Conservation (phyloP, 2,113 vertebrate species). For the Bos javanicus region DNA sequence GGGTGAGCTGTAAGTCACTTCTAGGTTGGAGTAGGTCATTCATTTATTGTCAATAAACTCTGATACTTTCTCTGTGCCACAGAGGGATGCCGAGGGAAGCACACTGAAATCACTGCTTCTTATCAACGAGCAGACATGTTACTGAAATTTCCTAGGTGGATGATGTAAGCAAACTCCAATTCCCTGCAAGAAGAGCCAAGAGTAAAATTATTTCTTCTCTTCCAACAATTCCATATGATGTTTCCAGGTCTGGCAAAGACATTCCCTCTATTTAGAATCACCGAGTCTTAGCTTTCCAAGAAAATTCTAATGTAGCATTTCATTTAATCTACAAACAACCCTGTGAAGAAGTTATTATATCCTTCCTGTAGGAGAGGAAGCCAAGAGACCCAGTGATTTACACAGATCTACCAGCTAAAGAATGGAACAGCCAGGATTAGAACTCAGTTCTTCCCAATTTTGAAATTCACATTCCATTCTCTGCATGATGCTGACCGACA, state of each 20-base stretch:
- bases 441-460: neutral
- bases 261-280: conserved; percentile 67
- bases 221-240: conserved; percentile 71
- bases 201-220: conserved; percentile 66
- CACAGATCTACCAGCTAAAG: neutral
- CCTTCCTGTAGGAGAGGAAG: neutral
- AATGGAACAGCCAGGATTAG: neutral
- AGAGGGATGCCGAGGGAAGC: neutral
- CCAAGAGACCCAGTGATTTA: neutral
- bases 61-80: neutral
- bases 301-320: conserved; percentile 57
- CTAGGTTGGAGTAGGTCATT: neutral
- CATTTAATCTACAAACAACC: conserved; percentile 33
- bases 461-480: neutral
- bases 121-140: conserved; percentile 38
- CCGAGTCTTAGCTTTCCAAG: conserved; percentile 52
- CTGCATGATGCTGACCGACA: neutral
- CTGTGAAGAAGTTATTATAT: neutral
- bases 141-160: conserved; percentile 57
- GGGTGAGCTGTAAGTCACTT: neutral
- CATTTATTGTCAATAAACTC: conserved; percentile 36
- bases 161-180: conserved; percentile 61
- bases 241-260: conserved; percentile 70
- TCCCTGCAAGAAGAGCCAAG: conserved; percentile 63
- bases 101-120: conserved; percentile 17